Conservation (phyloP, 2,113 vertebrate species). For the Genyomyrus donnyi region DNA sequence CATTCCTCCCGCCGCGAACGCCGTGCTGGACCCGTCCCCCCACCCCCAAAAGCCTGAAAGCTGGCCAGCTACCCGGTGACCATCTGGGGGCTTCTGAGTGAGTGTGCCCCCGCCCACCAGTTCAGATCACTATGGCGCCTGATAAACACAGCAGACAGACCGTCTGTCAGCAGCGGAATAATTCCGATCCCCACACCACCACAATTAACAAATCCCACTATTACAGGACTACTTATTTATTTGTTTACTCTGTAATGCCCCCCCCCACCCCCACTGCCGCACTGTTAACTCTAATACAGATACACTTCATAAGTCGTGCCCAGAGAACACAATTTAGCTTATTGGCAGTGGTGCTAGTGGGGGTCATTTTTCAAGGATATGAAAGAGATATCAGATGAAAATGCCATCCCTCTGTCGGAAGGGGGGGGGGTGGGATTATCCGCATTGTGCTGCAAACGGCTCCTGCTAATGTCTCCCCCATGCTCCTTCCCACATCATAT, state of each 20-base stretch:
- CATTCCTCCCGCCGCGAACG: neutral
- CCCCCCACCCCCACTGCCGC: neutral
- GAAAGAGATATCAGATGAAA: constrained; percentile 1
- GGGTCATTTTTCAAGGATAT: neutral
- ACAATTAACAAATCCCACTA: neutral
- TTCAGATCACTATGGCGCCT: neutral
- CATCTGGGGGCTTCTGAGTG: neutral
- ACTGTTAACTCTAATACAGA: neutral
- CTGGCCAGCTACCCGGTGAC: neutral
- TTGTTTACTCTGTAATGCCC: neutral
- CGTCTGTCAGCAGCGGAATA: neutral
- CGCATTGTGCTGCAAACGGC: neutral
- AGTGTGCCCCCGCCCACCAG: neutral
- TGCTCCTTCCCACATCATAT: neutral
- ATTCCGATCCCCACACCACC: neutral
- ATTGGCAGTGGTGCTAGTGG: neutral
- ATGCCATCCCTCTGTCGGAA: neutral
- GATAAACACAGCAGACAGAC: neutral
- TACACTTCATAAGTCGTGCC: neutral
- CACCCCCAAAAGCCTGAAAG: neutral
- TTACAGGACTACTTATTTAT: neutral
- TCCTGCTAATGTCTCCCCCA: neutral
- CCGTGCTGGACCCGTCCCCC: neutral
- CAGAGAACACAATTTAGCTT: neutral
- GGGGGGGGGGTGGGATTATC: too few species aligned